Conservation (phyloP, 2,797 vertebrate species). For the Scyliorhinus canicula region DNA sequence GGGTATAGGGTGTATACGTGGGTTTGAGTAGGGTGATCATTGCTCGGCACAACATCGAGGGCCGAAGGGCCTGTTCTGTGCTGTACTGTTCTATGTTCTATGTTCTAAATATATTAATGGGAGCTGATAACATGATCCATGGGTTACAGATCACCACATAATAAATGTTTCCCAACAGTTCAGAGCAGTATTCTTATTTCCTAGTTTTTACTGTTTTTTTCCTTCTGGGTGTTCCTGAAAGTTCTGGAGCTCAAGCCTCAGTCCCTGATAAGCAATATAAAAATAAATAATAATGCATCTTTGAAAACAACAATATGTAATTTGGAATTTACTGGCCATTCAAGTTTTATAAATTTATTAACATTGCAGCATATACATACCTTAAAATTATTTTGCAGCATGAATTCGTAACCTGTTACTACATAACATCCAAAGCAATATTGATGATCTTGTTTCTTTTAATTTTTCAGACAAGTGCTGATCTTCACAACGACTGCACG, state of each 20-base stretch:
- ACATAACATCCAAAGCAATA: background rate
- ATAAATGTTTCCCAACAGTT: too few relatives aligned
- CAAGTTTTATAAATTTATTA: background rate
- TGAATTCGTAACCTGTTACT: background rate
- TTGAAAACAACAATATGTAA: background rate
- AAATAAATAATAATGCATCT: background rate
- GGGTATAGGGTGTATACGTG: too few relatives aligned
- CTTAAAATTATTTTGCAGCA: background rate
- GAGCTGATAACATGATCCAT: too few relatives aligned
- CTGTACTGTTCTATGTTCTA: too few relatives aligned
- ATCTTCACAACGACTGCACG: conserved; percentile 89
- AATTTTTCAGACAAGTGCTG: conserved; percentile 75
- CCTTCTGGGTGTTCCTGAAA: background rate
- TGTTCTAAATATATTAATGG: too few relatives aligned
- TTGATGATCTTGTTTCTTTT: background rate
- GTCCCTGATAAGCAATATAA: background rate
- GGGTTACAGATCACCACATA: too few relatives aligned
- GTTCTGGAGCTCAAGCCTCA: background rate
- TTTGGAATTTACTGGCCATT: background rate
- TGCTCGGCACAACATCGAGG: too few relatives aligned
- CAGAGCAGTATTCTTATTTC: too few relatives aligned
- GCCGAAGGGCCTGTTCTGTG: too few relatives aligned
- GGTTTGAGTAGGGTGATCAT: too few relatives aligned
- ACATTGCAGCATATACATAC: background rate
- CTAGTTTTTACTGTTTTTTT: too few relatives aligned